A percentile compares a stretch with the other conserved stretches of the same genome.
These are phyloP conservation scores for Dicrurus megarhynchus DNA, from an alignment of 2,113 vertebrate species.

Conservation along the genomic window DNA sequence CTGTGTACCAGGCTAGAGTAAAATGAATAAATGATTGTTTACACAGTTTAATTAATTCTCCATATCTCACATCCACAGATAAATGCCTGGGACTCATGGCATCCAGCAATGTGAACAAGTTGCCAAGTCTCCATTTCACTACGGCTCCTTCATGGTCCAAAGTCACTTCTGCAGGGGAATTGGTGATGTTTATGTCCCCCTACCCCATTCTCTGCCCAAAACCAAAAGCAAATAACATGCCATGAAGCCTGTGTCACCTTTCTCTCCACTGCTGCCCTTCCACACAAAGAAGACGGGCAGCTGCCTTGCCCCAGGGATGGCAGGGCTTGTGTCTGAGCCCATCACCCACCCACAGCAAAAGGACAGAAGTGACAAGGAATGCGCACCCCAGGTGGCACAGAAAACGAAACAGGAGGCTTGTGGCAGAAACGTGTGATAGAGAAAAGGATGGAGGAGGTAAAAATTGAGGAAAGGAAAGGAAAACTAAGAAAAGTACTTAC, in stretches of 20 bases:
- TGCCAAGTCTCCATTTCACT: background rate
- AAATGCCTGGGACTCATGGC: background rate
- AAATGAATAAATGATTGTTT: background rate
- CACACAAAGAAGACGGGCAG: accelerated
- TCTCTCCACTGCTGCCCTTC: background rate
- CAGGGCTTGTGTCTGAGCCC: background rate
- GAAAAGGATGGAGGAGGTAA: background rate
- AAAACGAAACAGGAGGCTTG: background rate
- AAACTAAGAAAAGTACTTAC: background rate
- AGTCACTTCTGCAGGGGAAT: background rate
- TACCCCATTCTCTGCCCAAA: background rate
- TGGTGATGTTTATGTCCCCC: background rate
- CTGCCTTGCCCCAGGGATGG: background rate
- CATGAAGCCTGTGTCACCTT: background rate
- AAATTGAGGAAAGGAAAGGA: background rate
- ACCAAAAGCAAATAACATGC: background rate
- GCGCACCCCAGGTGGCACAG: accelerated
- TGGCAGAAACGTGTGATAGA: accelerated
- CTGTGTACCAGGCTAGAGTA: background rate
- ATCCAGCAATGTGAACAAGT: background rate
- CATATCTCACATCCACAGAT: background rate
- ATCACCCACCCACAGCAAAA: background rate
- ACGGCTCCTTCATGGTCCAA: accelerated
- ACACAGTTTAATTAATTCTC: background rate
- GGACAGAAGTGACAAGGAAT: background rate